Base-by-base conservation (phyloP, 1,140 invertebrate genomes). In the Cotesia vestalis region DNA sequence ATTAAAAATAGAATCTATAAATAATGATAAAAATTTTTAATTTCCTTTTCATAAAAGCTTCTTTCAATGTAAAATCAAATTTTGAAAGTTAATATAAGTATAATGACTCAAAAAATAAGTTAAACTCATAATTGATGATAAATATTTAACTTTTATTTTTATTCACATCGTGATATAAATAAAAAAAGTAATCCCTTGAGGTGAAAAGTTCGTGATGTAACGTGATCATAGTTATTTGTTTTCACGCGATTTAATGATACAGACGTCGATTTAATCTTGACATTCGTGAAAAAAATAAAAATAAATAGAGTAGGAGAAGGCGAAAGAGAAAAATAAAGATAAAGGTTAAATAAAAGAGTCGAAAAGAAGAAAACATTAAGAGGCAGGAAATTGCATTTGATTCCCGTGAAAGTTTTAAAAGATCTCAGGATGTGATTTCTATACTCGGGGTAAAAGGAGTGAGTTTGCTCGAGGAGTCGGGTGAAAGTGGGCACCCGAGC, bases 321-420 rank as follows among this genome's bases (percentile, higher is more conserved):
- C 27, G 27, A 27, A 46, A 46, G 6, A 11, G n/a, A 69, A 55
- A 59, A 59, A 68, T 36, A 70, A 61, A 62, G 46, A 70, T 46
- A 6, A 61, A 70, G 52, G 52, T 46, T 11, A 34, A 70, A 46
- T 35, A 46, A 70, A 59, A 51, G 40, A 66, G 66, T 40, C 61
- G 46, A 46, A 69, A 38, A 62, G 34, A 60, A 40, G 14, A 62
- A 62, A 38, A 62, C 12, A 62, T 11, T 60, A 46, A 34, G 73
- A 69, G 35, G 66, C 66, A 78, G 79, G 79, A 83, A 84, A 84
- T 84, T 80, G 78, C 77, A 73, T 79, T 76, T 69, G 34, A 73
- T 69, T 66, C 61, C 55, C 55, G 60, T 6, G 27, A 46, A 72
- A 78, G 71, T 73, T 77, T 78, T 80, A 71, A 77, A 77, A 78